Evolutionary conservation across 1,140 invertebrate genomes (phyloP), one percentile per base, ranked within the genome.

Genomic region (Nylanderia fulva): DNA sequence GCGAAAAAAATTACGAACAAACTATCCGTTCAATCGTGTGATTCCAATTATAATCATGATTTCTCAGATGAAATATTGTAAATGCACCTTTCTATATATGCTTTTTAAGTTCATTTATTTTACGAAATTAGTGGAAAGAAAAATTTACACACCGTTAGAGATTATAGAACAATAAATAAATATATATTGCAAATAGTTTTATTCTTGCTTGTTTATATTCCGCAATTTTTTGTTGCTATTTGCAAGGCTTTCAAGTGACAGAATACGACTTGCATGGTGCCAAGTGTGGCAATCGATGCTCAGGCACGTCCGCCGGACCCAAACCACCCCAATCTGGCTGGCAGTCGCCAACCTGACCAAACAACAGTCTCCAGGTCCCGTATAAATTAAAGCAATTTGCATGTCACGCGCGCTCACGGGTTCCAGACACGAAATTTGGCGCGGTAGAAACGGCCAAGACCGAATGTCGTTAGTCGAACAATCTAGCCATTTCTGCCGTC

Each of bases 301-400:
- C 86, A 76, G 86, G 83, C 91, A 92, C 90, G 91, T 91, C 79
- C 87, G 54, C 69, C 86, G 66, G 29, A 58, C 74, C 84, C 69
- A 42, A 76, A 87, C 66, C 88, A 68, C 84, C 84, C 60, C 68
- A 87, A 90, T 91, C 87, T 89, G 84, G 74, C 71, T 64, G 64
- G 42, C 80, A 86, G 86, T 86, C 88, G 90, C 82, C 85, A 92
- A 89, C 86, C 89, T 89, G 52, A 88, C 90, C 91, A 91, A 93
- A 92, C 92, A 92, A 91, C 90, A 85, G 88, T 90, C 83, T 87
- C 64, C 85, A 90, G 64, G 85, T 86, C 86, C 86, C 79, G 89
- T 91, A 93, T 92, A 93, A 93, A 93, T 93, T 93, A 91, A 91
- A 92, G 89, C 90, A 92, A 93, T 93, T 93, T 93, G 88, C 92